Base-by-base conservation (phyloP, 2,888 invertebrate genomes). In the Ochropleura plecta region DNA sequence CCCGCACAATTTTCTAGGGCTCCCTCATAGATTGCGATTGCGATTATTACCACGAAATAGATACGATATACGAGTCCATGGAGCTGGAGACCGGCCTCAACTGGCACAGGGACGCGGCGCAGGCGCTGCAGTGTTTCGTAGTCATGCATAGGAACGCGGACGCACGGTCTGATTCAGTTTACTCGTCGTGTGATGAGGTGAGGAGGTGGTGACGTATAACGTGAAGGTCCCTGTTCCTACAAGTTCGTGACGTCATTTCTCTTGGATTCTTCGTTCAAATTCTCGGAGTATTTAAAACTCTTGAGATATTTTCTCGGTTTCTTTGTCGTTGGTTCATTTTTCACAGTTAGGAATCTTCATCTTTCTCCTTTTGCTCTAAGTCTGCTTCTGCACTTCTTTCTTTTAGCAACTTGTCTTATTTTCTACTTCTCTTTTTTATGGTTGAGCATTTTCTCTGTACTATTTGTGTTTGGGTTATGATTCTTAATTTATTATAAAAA, bases 1-100 rank as follows among this genome's bases (percentile, higher is more conserved):
- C 90, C 81, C 73, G 69, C 76, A 86, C 82, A 78, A 76, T 69
- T 81, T 90, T 89, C 76, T 89, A 88, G 90, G 88, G 81, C 18
- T 87, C 76, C 62, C 14, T 83, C 44, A 62, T 91, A 84, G 88
- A 90, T 77, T 82, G 88, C 82, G 92, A 93, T 57, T 40, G 79
- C 55, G 94, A 94, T 68, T 92, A 90, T 85, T 90, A 94, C 84
- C 96, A 96, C 86, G 95, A 95, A 76, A 94, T 95, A 81, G 94
- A 94, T 66, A 95, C 96, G 0, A 96, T 96, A 89, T 93, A 93
- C 86, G 96, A 96, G 85, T 88, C 90, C 1, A 90, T 90, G 0
- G 95, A 95, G 79, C 82, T 89, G 49, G 92, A 94, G 62, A 83
- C 86, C 84, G 91, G 59, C 10, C 59, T 89, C 66, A 78, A 88